Percentiles rank a stretch among this genome's conserved stretches.
These are phyloP conservation scores for Paradoxurus hermaphroditus DNA, from an alignment of 2,113 vertebrate genomes.

Conservation along the genomic window DNA sequence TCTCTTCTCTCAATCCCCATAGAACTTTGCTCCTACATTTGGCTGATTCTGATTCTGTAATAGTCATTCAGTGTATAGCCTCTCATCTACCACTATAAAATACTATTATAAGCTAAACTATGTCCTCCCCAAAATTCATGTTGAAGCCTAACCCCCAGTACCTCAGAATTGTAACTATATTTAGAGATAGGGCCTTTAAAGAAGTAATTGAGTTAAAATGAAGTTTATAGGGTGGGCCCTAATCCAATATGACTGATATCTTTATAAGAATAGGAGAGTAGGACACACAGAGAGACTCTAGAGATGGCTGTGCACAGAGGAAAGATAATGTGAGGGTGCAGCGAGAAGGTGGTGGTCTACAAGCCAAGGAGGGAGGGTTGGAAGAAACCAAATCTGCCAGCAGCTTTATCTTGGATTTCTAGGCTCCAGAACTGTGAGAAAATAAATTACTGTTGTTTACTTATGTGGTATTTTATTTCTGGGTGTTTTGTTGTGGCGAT, in stretches of 20 bases:
- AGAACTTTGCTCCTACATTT: neutral
- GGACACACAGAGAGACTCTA: neutral
- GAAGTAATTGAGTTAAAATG: neutral
- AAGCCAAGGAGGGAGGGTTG: neutral
- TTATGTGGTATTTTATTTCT: neutral
- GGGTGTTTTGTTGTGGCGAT: neutral
- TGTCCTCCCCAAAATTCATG: neutral
- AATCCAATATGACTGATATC: neutral
- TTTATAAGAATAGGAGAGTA: neutral
- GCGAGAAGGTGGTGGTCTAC: neutral
- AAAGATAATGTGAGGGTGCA: neutral
- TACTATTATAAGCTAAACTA: neutral
- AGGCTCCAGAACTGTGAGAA: neutral
- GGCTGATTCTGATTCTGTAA: neutral
- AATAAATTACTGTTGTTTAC: neutral
- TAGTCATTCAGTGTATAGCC: neutral
- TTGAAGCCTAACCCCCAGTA: neutral
- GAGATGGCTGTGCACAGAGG: fast-evolving
- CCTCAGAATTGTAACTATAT: neutral
- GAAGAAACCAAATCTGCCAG: neutral
- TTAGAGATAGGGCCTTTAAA: neutral
- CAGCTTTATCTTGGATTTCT: neutral
- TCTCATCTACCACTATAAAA: neutral
- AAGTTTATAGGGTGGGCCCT: neutral
- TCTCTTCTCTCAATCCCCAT: neutral